phyloP scores from a whole-genome alignment of 2,888 invertebrate genomes.

The Pammene aurita region DNA sequence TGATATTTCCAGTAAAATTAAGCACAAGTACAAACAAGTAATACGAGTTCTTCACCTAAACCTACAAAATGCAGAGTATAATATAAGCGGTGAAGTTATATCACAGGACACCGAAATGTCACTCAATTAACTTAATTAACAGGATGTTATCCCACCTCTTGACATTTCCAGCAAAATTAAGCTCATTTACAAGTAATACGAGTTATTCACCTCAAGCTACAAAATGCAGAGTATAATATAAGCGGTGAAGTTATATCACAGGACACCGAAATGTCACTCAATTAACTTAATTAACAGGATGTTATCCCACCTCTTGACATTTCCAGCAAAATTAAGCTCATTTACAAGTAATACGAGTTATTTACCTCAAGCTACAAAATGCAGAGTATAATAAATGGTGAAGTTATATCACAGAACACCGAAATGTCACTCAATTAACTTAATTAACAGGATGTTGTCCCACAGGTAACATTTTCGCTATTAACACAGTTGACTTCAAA shows the following conservation, averaged over 20 bases:
- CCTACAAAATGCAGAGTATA: neutral
- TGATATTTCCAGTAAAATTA: no score
- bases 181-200: neutral
- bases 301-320: neutral
- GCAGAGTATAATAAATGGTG: neutral
- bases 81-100: neutral
- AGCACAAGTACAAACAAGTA: neutral
- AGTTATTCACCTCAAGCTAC: neutral
- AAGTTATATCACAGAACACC: neutral
- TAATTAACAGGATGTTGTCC: constrained; percentile 11
- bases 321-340: no score
- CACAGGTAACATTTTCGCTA: neutral
- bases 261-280: constrained; percentile 5
- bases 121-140: constrained; percentile 13
- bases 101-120: constrained; percentile 6
- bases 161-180: no score
- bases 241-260: neutral
- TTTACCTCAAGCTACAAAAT: neutral
- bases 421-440: constrained; percentile 7
- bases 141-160: neutral
- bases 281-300: constrained; percentile 11
- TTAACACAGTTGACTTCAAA: neutral
- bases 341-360: neutral
- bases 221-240: neutral
- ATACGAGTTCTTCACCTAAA: neutral